phyloP scores from a whole-genome alignment of 2,888 invertebrate genomes.

The Ametastegia equiseti region DNA sequence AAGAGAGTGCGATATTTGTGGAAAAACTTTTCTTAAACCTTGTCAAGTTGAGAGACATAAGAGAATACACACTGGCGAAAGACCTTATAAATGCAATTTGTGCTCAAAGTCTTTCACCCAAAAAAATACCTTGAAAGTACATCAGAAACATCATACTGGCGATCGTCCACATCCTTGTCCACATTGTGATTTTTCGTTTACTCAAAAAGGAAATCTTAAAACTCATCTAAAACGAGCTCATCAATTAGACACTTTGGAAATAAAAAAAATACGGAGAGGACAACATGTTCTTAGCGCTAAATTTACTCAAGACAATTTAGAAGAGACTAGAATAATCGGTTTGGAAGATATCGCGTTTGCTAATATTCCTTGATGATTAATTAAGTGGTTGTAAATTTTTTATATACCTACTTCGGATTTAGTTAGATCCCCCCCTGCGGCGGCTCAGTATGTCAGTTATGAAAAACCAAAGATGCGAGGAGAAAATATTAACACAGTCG shows the following conservation, averaged over 20 bases:
- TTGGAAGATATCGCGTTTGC: constrained; percentile 69
- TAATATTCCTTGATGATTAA: constrained; percentile 63
- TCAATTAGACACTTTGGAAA: constrained; percentile 61
- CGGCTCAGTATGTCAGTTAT: constrained; percentile 19
- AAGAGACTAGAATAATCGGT: constrained; percentile 61
- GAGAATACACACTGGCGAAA: constrained; percentile 80
- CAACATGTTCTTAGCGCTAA: constrained; percentile 60
- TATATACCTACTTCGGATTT: neutral
- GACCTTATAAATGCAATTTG: constrained; percentile 78
- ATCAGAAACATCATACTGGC: constrained; percentile 79
- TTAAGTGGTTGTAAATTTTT: too few species aligned
- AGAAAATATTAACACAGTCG: neutral
- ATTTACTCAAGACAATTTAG: constrained; percentile 57
- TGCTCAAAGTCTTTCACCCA: constrained; percentile 81
- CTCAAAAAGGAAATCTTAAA: constrained; percentile 80
- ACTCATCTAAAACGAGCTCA: constrained; percentile 79
- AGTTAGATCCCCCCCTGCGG: neutral
- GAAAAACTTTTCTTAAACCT: constrained; percentile 78
- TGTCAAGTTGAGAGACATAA: constrained; percentile 78
- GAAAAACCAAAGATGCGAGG: constrained; percentile 34
- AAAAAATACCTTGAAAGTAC: constrained; percentile 80
- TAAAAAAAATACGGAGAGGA: constrained; percentile 60
- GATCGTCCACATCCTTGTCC: constrained; percentile 79
- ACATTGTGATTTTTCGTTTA: constrained; percentile 80
- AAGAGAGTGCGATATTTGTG: constrained; percentile 74